Conservation (phyloP, 2,113 vertebrate genomes). For the Scytalopus superciliaris region DNA sequence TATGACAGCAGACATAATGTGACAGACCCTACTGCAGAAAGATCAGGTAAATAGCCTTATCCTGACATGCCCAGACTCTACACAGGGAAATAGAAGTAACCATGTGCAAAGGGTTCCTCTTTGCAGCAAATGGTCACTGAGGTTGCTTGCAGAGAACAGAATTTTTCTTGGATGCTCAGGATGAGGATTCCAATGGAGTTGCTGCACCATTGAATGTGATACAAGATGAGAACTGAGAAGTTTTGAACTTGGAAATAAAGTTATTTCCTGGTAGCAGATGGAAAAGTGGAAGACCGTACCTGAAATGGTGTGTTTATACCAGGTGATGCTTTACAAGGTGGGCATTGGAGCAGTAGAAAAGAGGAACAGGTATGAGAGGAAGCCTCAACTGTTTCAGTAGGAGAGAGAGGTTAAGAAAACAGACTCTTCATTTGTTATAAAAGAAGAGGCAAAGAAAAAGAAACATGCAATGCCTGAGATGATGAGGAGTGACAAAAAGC, state of each 20-base stretch:
- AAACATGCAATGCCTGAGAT: neutral
- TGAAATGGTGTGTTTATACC: conserved; percentile 55
- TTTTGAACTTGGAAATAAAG: conserved; percentile 4
- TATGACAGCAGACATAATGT: neutral
- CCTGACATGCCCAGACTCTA: neutral
- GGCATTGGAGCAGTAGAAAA: conserved; percentile 15
- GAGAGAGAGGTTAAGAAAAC: neutral
- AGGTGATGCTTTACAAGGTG: conserved; percentile 2
- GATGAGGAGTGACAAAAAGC: neutral
- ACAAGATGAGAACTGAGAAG: neutral
- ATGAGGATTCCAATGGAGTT: neutral
- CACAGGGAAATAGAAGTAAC: neutral
- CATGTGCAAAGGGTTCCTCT: rapidly evolving
- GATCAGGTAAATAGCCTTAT: neutral
- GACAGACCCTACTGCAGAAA: neutral
- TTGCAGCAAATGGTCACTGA: neutral
- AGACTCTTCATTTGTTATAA: neutral
- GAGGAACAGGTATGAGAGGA: conserved; percentile 5
- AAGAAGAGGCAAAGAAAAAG: neutral
- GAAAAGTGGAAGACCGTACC: conserved; percentile 27
- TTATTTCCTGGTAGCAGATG: neutral
- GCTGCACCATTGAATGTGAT: rapidly evolving
- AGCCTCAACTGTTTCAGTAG: conserved; percentile 18
- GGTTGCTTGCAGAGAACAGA: neutral
- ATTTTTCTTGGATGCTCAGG: neutral